Percentiles rank a stretch among this genome's conserved stretches.
These are phyloP conservation scores for Phenganax marumi DNA, from an alignment of 92 coral and sea anemone species.

Conservation along the genomic window DNA sequence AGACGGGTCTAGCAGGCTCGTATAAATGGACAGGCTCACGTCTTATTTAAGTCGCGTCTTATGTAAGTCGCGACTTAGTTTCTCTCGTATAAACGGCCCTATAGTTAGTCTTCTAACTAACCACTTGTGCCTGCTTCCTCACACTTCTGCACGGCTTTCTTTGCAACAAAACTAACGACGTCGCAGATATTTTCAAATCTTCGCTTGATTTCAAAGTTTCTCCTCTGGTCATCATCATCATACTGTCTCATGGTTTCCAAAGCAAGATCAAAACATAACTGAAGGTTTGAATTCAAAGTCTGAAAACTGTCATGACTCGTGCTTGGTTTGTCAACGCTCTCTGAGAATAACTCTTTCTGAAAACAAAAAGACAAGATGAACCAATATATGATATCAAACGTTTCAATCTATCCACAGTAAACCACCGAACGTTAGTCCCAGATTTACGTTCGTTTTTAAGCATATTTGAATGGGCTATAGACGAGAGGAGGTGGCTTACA, in stretches of 20 bases:
- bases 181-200: conserved; percentile 31
- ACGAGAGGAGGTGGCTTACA: no score
- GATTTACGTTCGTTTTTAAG: no score
- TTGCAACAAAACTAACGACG: conserved; percentile 19
- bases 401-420: no score
- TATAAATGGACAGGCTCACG: no score
- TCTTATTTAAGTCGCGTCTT: no score
- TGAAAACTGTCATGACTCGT: conserved; percentile 13
- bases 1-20: no score
- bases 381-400: no score
- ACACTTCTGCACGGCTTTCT: not conserved
- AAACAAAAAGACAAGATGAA: not conserved
- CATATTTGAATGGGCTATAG: no score
- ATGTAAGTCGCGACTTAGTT: no score
- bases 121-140: not conserved
- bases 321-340: conserved; percentile 30
- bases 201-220: conserved; percentile 17
- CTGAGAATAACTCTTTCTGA: conserved; percentile 36
- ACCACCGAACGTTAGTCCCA: no score
- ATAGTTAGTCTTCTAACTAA: not conserved
- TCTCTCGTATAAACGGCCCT: not conserved
- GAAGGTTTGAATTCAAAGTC: conserved; percentile 10
- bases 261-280: conserved; percentile 34
- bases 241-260: conserved; percentile 9
- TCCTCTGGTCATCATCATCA: not conserved